Evolutionary conservation across 1,140 invertebrate genomes (phyloP).

Genomic region (Pararge aegeria): DNA sequence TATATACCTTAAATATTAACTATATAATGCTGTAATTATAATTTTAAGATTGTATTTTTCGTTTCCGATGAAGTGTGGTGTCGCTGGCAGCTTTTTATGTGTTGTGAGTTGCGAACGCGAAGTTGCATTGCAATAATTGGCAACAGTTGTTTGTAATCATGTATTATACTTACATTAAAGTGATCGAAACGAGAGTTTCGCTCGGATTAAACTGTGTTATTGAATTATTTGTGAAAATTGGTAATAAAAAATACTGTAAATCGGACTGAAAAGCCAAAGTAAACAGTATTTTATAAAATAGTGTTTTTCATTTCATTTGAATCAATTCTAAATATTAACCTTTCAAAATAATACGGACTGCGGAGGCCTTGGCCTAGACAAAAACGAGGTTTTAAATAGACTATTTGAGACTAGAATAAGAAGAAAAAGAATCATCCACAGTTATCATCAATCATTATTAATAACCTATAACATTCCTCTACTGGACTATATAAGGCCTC

Average conservation of each 20-base stretch:
- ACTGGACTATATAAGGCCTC: too few species aligned
- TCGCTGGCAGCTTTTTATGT: slow-evolving; percentile 47
- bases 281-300: slow-evolving; percentile 75
- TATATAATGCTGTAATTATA: slow-evolving; percentile 68
- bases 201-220: slow-evolving; percentile 70
- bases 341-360: too few species aligned
- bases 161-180: slow-evolving; percentile 56
- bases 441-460: too few species aligned
- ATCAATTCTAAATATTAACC: background rate
- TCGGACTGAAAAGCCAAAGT: slow-evolving; percentile 76
- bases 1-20: slow-evolving; percentile 68
- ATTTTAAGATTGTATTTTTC: slow-evolving; percentile 66
- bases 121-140: slow-evolving; percentile 43
- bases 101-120: slow-evolving; percentile 36
- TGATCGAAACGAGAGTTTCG: slow-evolving; percentile 58
- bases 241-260: slow-evolving; percentile 70
- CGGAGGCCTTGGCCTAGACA: too few species aligned
- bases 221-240: slow-evolving; percentile 69
- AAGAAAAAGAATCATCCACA: too few species aligned
- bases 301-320: slow-evolving; percentile 37
- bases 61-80: slow-evolving; percentile 44
- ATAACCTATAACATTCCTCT: too few species aligned
- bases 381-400: too few species aligned
- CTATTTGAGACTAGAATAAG: too few species aligned
- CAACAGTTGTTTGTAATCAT: slow-evolving; percentile 53